Evolutionary conservation across 2,113 vertebrate genomes (phyloP), one percentile per base, ranked within the genome.

Genomic region (Phalacrocorax pelagicus): DNA sequence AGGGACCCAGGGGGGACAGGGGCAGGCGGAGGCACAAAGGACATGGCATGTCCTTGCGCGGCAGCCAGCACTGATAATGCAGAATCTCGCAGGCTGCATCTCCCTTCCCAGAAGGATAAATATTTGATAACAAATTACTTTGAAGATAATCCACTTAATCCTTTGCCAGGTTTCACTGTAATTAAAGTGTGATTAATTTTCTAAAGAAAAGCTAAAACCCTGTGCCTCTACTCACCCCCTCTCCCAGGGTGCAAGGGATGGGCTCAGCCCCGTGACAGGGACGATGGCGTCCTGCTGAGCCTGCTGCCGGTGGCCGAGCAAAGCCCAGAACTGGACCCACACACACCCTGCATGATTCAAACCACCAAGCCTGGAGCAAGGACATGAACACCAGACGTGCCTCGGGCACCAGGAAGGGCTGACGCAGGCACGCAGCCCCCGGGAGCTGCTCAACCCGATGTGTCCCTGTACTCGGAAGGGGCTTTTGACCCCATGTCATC

Each of bases 81-180:
- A 42, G 69, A 30, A 67, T 72, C 47, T 91, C 75, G 78, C 34
- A 38, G 36, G 61, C 89, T 73, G 42, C 20, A 58, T 80, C 44
- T 85, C 58, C 40, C 40, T 91, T 86, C 93, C 92, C 93, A 90
- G 90, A 90, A 78, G 83, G 90, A 94, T 91, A 96, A 94, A 92
- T 94, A 96, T 94, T 97, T 95, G 74, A 80, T 90, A 95, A 93
- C 71, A 88, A 87, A 95, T 73, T 90, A 90, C 91, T 97, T 96
- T 86, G 94, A 93, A 96, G 86, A 81, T 93, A 96, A 96, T 93
- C 90, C 85, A 94, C 54, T 89, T 93, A 97, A 96, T 94, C 85
- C 81, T 95, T 91, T 71, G 72, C 88, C 73, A 92, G 87, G 95
- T 95, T 97, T 96, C 87, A 77, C 67, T 86, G 88, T 96, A 97